A percentile compares a stretch with the other conserved stretches of the same genome.
Conservation (phyloP, 37 sponge, comb jelly and placozoan genomes). For the Haliclona indistincta region DNA sequence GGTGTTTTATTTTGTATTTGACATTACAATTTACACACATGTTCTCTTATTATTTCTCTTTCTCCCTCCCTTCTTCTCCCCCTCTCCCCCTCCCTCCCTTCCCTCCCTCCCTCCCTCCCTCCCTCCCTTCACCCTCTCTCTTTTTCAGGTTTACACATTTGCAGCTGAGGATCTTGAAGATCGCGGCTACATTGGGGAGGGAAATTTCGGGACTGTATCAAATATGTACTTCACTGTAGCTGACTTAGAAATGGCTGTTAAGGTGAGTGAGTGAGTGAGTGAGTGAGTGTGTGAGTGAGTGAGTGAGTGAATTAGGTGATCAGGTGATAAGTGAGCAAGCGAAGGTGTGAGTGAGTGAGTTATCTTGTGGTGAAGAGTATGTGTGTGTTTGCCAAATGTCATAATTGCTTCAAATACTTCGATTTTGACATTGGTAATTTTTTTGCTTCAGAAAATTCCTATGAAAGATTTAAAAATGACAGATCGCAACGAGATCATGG, state of each 20-base stretch:
- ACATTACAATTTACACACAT: not conserved
- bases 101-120: not conserved
- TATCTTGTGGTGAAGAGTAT: too few relatives aligned
- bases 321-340: not conserved
- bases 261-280: conserved; percentile 34
- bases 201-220: conserved; percentile 80
- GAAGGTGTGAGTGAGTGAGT: not conserved
- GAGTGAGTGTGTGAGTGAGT: not conserved
- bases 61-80: not conserved
- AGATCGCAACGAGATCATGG: conserved; percentile 58
- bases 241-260: conserved; percentile 78
- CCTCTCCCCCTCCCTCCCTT: not conserved
- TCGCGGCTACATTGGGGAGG: conserved; percentile 71
- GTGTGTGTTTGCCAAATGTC: not conserved
- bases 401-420: not conserved
- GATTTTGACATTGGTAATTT: not conserved
- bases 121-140: not conserved
- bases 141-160: conserved; percentile 44
- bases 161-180: conserved; percentile 67
- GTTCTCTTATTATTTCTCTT: not conserved
- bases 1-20: too few relatives aligned
- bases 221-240: conserved; percentile 71
- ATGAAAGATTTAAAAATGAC: conserved; percentile 44
- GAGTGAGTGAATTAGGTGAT: too few relatives aligned
- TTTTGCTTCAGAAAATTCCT: conserved; percentile 52